A percentile compares a stretch with the other conserved stretches of the same genome.
Evolutionary conservation across 2,797 vertebrate genomes (phyloP).

Genomic region (Neoniphon sammara): DNA sequence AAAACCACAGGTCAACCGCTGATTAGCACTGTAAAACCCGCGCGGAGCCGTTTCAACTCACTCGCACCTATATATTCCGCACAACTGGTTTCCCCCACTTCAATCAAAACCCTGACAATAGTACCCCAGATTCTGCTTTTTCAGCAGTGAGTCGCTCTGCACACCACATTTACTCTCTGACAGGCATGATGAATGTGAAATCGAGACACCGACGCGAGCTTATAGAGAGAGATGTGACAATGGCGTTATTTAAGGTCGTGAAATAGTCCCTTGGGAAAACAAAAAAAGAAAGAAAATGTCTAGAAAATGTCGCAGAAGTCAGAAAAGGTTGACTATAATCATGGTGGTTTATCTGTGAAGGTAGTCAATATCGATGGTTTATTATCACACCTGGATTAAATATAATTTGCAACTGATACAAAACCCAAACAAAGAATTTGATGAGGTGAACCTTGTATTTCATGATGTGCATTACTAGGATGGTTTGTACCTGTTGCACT

Average conservation of each 20-base stretch:
- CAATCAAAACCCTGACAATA: constrained; percentile 36
- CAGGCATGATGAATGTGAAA: constrained; percentile 73
- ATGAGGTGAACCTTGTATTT: neutral
- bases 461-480: neutral
- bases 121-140: constrained; percentile 59
- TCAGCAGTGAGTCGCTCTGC: constrained; percentile 55
- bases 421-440: no score
- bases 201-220: constrained; percentile 43
- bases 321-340: constrained; percentile 15
- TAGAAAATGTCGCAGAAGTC: constrained; percentile 32
- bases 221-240: constrained; percentile 48
- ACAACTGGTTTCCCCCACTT: constrained; percentile 41
- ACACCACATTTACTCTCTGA: constrained; percentile 64
- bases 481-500: neutral
- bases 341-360: constrained; percentile 7
- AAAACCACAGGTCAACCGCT: constrained; percentile 56
- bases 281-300: constrained; percentile 46
- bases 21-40: constrained; percentile 61
- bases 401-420: no score
- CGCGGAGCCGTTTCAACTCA: constrained; percentile 25
- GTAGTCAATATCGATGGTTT: neutral
- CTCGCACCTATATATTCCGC: constrained; percentile 63
- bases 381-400: constrained; percentile 33
- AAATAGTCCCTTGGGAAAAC: constrained; percentile 29
- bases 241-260: constrained; percentile 36